Percentiles rank a stretch among this genome's conserved stretches.
phyloP scores from a whole-genome alignment of 2,113 vertebrate genomes.

The Chionodraco myersi region DNA sequence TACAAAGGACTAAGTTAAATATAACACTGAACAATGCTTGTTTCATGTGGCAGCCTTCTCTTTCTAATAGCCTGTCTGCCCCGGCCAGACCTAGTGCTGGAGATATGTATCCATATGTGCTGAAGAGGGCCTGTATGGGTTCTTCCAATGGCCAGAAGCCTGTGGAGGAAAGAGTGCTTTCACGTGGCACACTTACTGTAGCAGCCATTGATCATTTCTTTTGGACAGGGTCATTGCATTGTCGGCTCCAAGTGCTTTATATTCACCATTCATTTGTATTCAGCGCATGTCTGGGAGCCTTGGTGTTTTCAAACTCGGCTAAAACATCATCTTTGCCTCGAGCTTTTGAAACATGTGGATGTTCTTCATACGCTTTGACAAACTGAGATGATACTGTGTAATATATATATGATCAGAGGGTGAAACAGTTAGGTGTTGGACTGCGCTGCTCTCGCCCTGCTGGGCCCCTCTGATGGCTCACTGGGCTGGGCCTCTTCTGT shows the following conservation, averaged over 20 bases:
- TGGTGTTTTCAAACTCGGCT: slow-evolving; percentile 16
- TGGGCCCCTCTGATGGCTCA: slow-evolving; percentile 69
- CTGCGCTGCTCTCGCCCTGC: slow-evolving; percentile 62
- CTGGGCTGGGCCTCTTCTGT: slow-evolving; percentile 71
- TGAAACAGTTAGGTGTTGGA: neutral
- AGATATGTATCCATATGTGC: slow-evolving; percentile 71
- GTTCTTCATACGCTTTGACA: slow-evolving; percentile 40
- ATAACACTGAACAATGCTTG: slow-evolving; percentile 66
- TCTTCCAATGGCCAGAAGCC: slow-evolving; percentile 31
- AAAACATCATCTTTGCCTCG: slow-evolving; percentile 8
- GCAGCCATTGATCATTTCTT: slow-evolving; percentile 33
- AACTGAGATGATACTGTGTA: slow-evolving; percentile 69
- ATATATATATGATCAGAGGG: slow-evolving; percentile 43
- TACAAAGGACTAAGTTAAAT: slow-evolving; percentile 68
- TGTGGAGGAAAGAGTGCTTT: slow-evolving; percentile 48
- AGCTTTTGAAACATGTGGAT: slow-evolving; percentile 28
- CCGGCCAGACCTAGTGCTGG: slow-evolving; percentile 43
- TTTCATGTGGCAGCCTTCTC: slow-evolving; percentile 42
- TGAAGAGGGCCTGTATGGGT: slow-evolving; percentile 42
- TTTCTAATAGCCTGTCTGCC: neutral
- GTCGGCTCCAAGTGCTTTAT: slow-evolving; percentile 55
- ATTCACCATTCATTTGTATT: slow-evolving; percentile 15
- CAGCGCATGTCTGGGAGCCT: slow-evolving; percentile 13
- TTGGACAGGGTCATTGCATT: slow-evolving; percentile 41
- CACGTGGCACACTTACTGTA: slow-evolving; percentile 14